Percentiles rank a stretch among this genome's conserved stretches.
Evolutionary conservation across 1,140 invertebrate genomes (phyloP).

Genomic region (Trypoxylus dichotomus): DNA sequence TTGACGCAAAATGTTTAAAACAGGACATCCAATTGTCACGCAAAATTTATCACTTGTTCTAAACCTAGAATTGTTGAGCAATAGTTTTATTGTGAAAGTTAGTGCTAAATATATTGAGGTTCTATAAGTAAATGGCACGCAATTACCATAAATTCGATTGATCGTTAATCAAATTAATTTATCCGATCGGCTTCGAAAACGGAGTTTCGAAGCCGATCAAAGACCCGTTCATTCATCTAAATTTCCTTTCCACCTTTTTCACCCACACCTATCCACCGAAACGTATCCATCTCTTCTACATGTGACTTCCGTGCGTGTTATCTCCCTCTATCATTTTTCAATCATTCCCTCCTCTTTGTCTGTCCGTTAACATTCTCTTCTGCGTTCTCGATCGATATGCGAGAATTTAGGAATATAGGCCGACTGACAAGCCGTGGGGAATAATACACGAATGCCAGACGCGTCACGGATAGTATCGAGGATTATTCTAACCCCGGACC

Average conservation of each 20-base stretch:
- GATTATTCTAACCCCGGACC: neutral
- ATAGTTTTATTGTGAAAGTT: no score
- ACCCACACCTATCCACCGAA: neutral
- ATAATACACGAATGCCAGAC: neutral
- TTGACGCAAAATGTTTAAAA: no score
- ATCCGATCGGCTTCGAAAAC: neutral
- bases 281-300: neutral
- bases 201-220: neutral
- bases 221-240: neutral
- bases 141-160: no score
- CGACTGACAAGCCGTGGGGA: neutral
- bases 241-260: neutral
- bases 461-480: neutral
- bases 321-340: neutral
- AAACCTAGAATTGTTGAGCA: no score
- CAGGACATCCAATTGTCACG: no score
- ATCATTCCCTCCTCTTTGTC: neutral
- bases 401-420: neutral
- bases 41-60: no score
- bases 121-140: no score
- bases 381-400: neutral
- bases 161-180: neutral
- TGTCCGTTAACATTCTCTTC: neutral
- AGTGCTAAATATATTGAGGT: no score
- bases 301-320: neutral